phyloP scores from a whole-genome alignment of 1,140 invertebrate species.

The Drosophila funebris region DNA sequence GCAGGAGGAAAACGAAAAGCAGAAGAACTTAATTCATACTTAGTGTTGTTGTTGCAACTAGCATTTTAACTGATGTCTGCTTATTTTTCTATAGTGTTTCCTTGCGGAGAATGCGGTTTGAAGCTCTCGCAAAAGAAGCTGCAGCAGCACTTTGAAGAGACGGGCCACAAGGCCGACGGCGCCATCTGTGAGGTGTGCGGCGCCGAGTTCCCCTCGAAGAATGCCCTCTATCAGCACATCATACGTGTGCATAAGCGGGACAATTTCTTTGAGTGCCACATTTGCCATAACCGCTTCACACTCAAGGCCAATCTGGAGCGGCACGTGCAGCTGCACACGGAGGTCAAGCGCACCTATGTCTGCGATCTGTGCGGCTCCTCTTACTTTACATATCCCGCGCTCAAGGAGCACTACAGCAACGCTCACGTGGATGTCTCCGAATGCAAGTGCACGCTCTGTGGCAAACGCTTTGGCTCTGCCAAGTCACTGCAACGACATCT shows the following conservation, averaged over 20 bases:
- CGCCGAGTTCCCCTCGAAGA: slow-evolving; percentile 74
- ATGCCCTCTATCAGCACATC: slow-evolving; percentile 81
- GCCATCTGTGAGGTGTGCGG: slow-evolving; percentile 83
- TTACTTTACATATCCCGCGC: slow-evolving; percentile 82
- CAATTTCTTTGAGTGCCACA: slow-evolving; percentile 83
- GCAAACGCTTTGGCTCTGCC: slow-evolving; percentile 76
- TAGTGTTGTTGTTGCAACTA: background rate
- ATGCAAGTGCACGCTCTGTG: slow-evolving; percentile 79
- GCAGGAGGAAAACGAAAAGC: background rate
- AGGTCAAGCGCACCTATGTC: slow-evolving; percentile 81
- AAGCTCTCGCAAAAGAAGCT: slow-evolving; percentile 79
- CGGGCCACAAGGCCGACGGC: slow-evolving; percentile 78
- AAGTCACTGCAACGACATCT: slow-evolving; percentile 89
- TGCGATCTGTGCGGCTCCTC: slow-evolving; percentile 83
- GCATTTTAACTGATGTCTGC: background rate
- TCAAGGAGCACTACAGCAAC: slow-evolving; percentile 82
- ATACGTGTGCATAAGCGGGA: slow-evolving; percentile 79
- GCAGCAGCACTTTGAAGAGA: slow-evolving; percentile 80
- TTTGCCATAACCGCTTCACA: slow-evolving; percentile 83
- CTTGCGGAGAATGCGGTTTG: slow-evolving; percentile 76
- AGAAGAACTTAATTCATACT: background rate
- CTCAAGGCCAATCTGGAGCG: slow-evolving; percentile 82
- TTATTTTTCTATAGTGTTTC: slow-evolving; percentile 57
- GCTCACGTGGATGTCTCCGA: slow-evolving; percentile 78
- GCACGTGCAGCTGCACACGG: slow-evolving; percentile 82